These are phyloP conservation scores for Eupithecia pulchellata DNA, from an alignment of 2,888 invertebrate species.

Conservation along the genomic window DNA sequence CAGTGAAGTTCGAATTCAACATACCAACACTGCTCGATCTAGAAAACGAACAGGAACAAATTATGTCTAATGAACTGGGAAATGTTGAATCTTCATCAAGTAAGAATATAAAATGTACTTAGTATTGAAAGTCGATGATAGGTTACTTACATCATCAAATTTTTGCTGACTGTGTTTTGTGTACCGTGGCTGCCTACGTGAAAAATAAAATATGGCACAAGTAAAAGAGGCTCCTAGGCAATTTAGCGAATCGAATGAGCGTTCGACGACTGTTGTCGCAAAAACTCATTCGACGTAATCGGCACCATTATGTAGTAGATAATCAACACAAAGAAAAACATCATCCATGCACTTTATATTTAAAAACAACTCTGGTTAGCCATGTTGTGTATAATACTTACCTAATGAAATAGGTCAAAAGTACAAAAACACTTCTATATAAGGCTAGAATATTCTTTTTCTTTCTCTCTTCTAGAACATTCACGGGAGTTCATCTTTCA, in stretches of 20 bases:
- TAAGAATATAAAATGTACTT: not conserved
- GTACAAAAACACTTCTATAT: too few species aligned
- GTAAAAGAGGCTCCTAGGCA: not conserved
- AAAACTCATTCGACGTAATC: not conserved
- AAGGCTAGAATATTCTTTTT: too few species aligned
- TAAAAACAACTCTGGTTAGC: not conserved
- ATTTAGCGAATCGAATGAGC: not conserved
- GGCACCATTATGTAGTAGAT: not conserved
- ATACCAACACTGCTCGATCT: not conserved
- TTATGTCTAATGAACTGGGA: not conserved
- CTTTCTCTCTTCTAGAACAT: not conserved
- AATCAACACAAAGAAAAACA: too few species aligned
- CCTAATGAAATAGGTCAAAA: constrained; percentile 1
- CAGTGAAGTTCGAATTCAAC: not conserved
- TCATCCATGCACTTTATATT: not conserved
- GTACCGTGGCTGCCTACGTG: not conserved
- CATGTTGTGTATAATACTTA: not conserved
- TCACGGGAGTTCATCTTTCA: not conserved
- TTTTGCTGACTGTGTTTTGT: not conserved
- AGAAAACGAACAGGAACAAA: not conserved
- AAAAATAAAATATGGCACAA: not conserved
- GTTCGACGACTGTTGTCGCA: not conserved
- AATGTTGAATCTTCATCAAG: not conserved
- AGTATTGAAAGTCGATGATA: not conserved
- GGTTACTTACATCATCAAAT: not conserved